Conservation (phyloP, 2,888 invertebrate species). For the Drosophila pseudotalamancana region DNA sequence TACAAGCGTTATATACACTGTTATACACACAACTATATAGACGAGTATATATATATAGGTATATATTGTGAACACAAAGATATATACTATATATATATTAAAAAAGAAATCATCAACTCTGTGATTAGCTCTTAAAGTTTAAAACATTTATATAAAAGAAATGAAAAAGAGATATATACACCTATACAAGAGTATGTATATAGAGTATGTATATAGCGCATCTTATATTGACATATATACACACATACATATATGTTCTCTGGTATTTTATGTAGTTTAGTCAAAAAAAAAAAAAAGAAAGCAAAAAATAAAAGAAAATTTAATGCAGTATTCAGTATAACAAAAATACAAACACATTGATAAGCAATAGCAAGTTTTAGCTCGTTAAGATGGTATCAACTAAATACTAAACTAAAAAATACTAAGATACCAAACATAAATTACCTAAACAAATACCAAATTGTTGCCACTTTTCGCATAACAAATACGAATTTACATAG, state of each 20-base stretch:
- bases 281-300: neutral
- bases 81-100: slow-evolving; percentile 35
- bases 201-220: slow-evolving; percentile 23
- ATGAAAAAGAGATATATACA: neutral
- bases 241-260: slow-evolving; percentile 12
- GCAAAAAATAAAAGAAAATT: slow-evolving; percentile 11
- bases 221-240: slow-evolving; percentile 16
- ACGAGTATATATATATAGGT: slow-evolving; percentile 56
- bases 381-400: slow-evolving; percentile 48
- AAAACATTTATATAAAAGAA: slow-evolving; percentile 41
- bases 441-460: neutral
- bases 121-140: slow-evolving; percentile 81
- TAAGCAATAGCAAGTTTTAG: slow-evolving; percentile 68
- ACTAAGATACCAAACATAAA: slow-evolving; percentile 6
- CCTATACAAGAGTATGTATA: slow-evolving; percentile 23
- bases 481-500: slow-evolving; percentile 72
- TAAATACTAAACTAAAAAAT: neutral
- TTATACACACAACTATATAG: slow-evolving; percentile 46
- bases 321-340: slow-evolving; percentile 39
- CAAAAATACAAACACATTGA: slow-evolving; percentile 39
- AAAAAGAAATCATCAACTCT: slow-evolving; percentile 79
- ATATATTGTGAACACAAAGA: slow-evolving; percentile 68
- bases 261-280: slow-evolving; percentile 60
- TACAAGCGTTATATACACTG: slow-evolving; percentile 61
- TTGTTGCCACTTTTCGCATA: neutral